Percentiles rank a stretch among this genome's conserved stretches.
These are phyloP conservation scores for Mus pahari DNA, from an alignment of 2,113 vertebrate species.

Conservation along the genomic window DNA sequence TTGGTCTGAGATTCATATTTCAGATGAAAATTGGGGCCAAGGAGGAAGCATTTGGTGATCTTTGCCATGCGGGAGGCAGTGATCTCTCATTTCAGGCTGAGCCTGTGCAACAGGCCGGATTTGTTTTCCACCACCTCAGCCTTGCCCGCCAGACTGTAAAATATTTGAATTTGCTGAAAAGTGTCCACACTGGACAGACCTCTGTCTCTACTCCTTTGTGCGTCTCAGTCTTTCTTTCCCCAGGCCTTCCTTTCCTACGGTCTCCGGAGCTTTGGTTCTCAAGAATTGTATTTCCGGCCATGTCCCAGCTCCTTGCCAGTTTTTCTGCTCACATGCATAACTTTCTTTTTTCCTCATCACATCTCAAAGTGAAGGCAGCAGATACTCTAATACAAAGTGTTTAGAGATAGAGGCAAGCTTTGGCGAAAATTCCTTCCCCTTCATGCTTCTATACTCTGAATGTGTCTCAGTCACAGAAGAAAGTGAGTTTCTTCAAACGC, in stretches of 20 bases:
- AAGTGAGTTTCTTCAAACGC: not conserved
- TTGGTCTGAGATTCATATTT: slow-evolving; percentile 42
- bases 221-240: not conserved
- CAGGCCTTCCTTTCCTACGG: not conserved
- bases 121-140: not conserved
- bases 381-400: not conserved
- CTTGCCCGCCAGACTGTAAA: slow-evolving; percentile 34
- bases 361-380: not conserved
- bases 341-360: not conserved
- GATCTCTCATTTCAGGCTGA: not conserved
- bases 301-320: not conserved
- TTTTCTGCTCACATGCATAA: slow-evolving; percentile 15
- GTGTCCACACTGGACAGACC: not conserved
- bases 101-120: not conserved
- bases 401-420: not conserved
- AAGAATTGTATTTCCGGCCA: not conserved
- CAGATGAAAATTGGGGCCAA: slow-evolving; percentile 12
- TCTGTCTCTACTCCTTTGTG: not conserved
- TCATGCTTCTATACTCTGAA: not conserved
- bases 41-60: not conserved
- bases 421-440: not conserved
- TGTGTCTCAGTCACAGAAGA: not conserved
- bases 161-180: slow-evolving; percentile 1
- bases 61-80: not conserved
- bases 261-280: not conserved